Percentiles rank a stretch among this genome's conserved stretches.
phyloP scores from a whole-genome alignment of 2,888 invertebrate species.

The Diplazon laetatorius region DNA sequence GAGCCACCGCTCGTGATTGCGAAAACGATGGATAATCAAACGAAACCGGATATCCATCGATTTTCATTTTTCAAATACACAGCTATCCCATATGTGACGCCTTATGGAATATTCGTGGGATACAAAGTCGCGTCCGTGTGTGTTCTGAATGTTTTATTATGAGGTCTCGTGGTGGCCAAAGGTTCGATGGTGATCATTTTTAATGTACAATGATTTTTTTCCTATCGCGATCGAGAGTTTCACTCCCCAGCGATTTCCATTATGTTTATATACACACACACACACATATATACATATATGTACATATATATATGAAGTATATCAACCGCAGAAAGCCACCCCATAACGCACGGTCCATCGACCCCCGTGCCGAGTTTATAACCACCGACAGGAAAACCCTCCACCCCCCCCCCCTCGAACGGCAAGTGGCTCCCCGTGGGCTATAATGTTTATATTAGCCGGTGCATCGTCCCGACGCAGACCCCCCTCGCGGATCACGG shows the following conservation, averaged over 20 bases:
- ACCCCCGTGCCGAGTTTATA: constrained; percentile 48
- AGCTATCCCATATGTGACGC: constrained; percentile 74
- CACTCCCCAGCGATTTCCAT: constrained; percentile 46
- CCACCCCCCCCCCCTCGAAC: too few relatives aligned
- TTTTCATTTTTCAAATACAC: constrained; percentile 54
- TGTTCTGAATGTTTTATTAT: constrained; percentile 19
- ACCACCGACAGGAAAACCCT: constrained; percentile 64
- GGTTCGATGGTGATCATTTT: constrained; percentile 59
- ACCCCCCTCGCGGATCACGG: constrained; percentile 60
- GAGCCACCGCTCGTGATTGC: constrained; percentile 24
- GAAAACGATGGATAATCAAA: too few relatives aligned
- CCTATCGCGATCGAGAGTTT: constrained; percentile 58
- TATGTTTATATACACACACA: background rate
- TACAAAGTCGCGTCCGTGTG: too few relatives aligned
- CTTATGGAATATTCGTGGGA: constrained; percentile 63
- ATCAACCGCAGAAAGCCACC: constrained; percentile 30
- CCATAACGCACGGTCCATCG: constrained; percentile 66
- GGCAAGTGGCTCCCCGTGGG: constrained; percentile 72
- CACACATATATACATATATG: background rate
- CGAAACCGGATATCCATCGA: constrained; percentile 49
- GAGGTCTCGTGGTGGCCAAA: constrained; percentile 14
- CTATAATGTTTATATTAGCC: constrained; percentile 80
- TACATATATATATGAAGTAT: background rate
- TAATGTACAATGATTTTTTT: constrained; percentile 75
- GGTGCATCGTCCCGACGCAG: constrained; percentile 67